Conservation (phyloP, 2,113 vertebrate genomes). For the Corydoras sp. region DNA sequence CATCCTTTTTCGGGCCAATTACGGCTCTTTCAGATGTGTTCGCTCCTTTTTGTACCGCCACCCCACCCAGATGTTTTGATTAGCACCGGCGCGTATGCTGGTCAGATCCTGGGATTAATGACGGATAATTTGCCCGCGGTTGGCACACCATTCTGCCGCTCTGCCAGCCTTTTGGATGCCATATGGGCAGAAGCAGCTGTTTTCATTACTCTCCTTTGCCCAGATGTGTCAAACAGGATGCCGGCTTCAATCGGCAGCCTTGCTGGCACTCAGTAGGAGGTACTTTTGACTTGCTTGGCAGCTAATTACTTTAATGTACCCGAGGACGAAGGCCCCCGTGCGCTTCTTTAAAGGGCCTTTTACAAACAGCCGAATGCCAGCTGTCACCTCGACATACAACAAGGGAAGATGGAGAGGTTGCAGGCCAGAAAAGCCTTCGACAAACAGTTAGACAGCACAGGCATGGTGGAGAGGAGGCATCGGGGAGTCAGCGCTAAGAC, state of each 20-base stretch:
- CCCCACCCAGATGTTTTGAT: slow-evolving; percentile 89
- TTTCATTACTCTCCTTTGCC: slow-evolving; percentile 99
- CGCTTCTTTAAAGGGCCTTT: slow-evolving; percentile 77
- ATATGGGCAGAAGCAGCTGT: slow-evolving; percentile 99
- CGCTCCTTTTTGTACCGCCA: slow-evolving; percentile 60
- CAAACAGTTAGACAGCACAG: slow-evolving; percentile 55
- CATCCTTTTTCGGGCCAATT: slow-evolving; percentile 52
- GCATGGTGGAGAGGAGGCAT: slow-evolving; percentile 58
- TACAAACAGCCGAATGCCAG: slow-evolving; percentile 89
- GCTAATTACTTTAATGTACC: slow-evolving; percentile 98
- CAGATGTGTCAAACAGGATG: slow-evolving; percentile 99
- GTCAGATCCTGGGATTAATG: slow-evolving; percentile 99
- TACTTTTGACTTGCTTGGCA: slow-evolving; percentile 84
- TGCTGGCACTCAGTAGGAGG: slow-evolving; percentile 85
- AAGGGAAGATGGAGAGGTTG: slow-evolving; percentile 70
- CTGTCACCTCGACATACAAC: slow-evolving; percentile 78
- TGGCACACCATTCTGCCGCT: slow-evolving; percentile 79
- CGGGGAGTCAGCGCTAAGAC: slow-evolving; percentile 44
- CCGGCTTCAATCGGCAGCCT: slow-evolving; percentile 77
- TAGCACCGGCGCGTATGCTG: slow-evolving; percentile 88
- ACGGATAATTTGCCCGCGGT: slow-evolving; percentile 99
- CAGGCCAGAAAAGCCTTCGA: slow-evolving; percentile 52
- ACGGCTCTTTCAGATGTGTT: slow-evolving; percentile 56
- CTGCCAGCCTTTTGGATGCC: slow-evolving; percentile 89
- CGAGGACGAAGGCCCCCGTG: slow-evolving; percentile 75